A percentile compares a stretch with the other conserved stretches of the same genome.
Conservation (phyloP, 2,888 invertebrate species). For the Mechanitis mazaeus region DNA sequence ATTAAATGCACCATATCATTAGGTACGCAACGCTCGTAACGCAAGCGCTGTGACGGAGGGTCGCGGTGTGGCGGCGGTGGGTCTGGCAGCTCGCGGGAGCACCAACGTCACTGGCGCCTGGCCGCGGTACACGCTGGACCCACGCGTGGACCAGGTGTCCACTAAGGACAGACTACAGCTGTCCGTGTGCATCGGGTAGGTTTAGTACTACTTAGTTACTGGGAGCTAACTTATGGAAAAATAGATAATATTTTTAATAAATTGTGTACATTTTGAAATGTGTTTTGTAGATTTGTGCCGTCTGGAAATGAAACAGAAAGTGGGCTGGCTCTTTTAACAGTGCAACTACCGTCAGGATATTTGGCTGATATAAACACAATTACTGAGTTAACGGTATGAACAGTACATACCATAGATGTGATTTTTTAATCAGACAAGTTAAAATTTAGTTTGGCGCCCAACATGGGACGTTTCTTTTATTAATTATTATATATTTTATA, state of each 20-base stretch:
- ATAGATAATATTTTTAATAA: too few species aligned
- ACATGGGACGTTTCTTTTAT: too few species aligned
- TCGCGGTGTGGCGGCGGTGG: conserved; percentile 83
- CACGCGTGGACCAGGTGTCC: conserved; percentile 88
- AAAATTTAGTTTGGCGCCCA: not conserved
- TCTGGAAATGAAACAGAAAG: conserved; percentile 82
- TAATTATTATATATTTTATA: too few species aligned
- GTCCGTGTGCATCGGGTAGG: conserved; percentile 86
- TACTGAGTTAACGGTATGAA: conserved; percentile 76
- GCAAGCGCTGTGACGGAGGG: conserved; percentile 87
- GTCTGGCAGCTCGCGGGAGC: conserved; percentile 88
- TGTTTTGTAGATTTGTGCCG: conserved; percentile 77
- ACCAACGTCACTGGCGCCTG: conserved; percentile 91
- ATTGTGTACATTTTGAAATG: conserved; percentile 1
- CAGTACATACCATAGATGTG: too few species aligned
- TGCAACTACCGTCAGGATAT: conserved; percentile 93
- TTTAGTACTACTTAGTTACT: not conserved
- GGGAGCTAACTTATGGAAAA: too few species aligned
- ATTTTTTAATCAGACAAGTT: not conserved
- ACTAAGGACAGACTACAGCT: conserved; percentile 85
- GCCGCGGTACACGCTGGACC: conserved; percentile 91
- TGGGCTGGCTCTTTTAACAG: conserved; percentile 94
- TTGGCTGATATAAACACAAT: conserved; percentile 86
- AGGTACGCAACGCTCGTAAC: conserved; percentile 70
- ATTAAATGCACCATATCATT: not conserved